These are phyloP conservation scores for Phrynocephalus vlangalii DNA, from an alignment of 2,797 vertebrate species.

Conservation along the genomic window DNA sequence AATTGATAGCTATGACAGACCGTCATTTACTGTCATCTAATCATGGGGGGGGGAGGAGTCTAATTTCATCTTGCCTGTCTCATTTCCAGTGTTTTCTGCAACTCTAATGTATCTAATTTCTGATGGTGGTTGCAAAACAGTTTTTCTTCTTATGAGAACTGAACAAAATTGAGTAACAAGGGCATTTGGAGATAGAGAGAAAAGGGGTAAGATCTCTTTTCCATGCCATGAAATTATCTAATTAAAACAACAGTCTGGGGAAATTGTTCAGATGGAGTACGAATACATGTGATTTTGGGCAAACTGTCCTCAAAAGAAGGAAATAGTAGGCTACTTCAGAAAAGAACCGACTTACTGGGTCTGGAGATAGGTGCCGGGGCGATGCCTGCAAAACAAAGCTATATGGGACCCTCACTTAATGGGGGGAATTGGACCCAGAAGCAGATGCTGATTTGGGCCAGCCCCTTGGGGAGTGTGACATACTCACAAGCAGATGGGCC, in stretches of 20 bases:
- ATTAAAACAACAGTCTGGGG: background rate
- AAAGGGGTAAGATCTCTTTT: background rate
- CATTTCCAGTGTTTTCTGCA: slow-evolving; percentile 17
- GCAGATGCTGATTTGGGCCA: no score
- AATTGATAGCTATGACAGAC: slow-evolving; percentile 57
- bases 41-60: background rate
- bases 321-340: no score
- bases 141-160: background rate
- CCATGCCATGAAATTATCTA: background rate
- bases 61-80: slow-evolving; percentile 49
- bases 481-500: no score
- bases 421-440: no score
- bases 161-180: background rate
- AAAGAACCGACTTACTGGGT: no score
- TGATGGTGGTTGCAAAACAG: background rate
- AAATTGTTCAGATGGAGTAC: no score
- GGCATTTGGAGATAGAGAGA: background rate
- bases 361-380: no score
- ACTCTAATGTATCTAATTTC: slow-evolving; percentile 28
- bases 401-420: no score
- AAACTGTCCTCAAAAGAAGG: no score
- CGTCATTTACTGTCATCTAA: slow-evolving; percentile 64
- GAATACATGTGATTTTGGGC: no score
- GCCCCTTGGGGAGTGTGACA: no score
- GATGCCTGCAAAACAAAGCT: no score